A percentile compares a stretch with the other conserved stretches of the same genome.
phyloP scores from a whole-genome alignment of 1,140 invertebrate genomes.

The Wiebesia pumilae region DNA sequence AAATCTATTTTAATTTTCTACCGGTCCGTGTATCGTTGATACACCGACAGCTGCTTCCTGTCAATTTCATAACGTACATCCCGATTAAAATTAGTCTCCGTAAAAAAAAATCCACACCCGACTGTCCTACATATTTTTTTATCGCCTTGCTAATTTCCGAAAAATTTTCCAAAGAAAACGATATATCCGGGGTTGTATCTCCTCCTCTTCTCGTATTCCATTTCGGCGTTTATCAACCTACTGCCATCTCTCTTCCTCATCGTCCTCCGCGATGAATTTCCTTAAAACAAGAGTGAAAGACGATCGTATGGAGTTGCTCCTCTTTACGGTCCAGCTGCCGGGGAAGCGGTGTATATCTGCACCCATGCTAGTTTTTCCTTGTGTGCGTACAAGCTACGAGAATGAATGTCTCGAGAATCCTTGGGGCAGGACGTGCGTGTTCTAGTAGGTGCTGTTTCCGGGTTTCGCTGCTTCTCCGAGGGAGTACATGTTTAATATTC shows the following conservation, averaged over 20 bases:
- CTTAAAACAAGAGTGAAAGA: conserved; percentile 66
- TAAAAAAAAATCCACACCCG: neutral
- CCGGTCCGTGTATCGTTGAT: too few relatives aligned
- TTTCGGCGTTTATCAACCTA: conserved; percentile 14
- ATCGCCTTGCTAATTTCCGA: conserved; percentile 30
- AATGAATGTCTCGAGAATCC: conserved; percentile 60
- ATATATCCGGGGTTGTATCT: conserved; percentile 7
- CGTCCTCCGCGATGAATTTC: conserved; percentile 56
- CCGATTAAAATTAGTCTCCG: neutral
- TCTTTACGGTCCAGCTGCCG: conserved; percentile 57
- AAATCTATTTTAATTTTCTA: neutral
- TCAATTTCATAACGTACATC: neutral
- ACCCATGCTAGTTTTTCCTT: conserved; percentile 42
- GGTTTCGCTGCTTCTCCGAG: conserved; percentile 60
- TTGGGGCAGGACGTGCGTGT: conserved; percentile 68
- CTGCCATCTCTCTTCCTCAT: neutral
- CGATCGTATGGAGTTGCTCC: conserved; percentile 42
- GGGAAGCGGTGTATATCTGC: neutral
- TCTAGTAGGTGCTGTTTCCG: conserved; percentile 66
- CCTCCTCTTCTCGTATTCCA: neutral
- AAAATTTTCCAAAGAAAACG: conserved; percentile 21
- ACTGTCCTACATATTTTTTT: conserved; percentile 1
- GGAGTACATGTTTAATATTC: conserved; percentile 65
- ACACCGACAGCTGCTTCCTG: neutral
- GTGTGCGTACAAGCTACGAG: conserved; percentile 33